A percentile compares a stretch with the other conserved stretches of the same genome.
These are phyloP conservation scores for Anguilla pacifica DNA, from an alignment of 2,797 vertebrate genomes.

Conservation along the genomic window DNA sequence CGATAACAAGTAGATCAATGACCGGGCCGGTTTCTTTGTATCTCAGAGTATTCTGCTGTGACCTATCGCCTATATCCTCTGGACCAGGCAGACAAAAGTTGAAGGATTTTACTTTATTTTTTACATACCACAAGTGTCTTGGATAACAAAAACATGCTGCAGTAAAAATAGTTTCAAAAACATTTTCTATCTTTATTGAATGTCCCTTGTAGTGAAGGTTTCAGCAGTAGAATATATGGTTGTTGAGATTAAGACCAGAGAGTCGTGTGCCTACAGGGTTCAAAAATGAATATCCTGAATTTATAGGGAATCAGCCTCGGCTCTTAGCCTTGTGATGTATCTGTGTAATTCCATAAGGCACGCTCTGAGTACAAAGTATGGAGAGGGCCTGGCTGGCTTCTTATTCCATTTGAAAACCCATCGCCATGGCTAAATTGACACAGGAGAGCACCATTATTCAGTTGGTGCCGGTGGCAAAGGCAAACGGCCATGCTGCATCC, in stretches of 20 bases:
- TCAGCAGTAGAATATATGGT: background rate
- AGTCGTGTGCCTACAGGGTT: background rate
- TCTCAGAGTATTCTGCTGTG: slow-evolving; percentile 41
- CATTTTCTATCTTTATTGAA: no score
- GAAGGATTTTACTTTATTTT: background rate
- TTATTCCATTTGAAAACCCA: background rate
- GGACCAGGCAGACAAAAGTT: background rate
- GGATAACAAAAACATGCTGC: background rate
- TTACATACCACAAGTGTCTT: background rate
- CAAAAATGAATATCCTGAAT: background rate
- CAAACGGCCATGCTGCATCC: background rate
- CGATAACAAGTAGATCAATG: slow-evolving; percentile 67
- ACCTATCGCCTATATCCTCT: background rate
- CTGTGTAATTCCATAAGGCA: background rate
- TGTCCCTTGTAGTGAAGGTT: no score
- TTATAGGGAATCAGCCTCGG: background rate
- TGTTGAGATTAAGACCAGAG: background rate
- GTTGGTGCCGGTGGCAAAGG: background rate
- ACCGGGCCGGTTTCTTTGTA: slow-evolving; percentile 56
- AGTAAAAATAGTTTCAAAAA: no score
- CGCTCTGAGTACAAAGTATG: background rate
- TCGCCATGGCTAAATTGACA: background rate
- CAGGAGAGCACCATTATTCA: background rate
- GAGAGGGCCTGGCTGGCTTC: background rate
- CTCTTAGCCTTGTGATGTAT: background rate